Conservation (phyloP, 2,888 invertebrate species). For the Onthophagus sagittarius region DNA sequence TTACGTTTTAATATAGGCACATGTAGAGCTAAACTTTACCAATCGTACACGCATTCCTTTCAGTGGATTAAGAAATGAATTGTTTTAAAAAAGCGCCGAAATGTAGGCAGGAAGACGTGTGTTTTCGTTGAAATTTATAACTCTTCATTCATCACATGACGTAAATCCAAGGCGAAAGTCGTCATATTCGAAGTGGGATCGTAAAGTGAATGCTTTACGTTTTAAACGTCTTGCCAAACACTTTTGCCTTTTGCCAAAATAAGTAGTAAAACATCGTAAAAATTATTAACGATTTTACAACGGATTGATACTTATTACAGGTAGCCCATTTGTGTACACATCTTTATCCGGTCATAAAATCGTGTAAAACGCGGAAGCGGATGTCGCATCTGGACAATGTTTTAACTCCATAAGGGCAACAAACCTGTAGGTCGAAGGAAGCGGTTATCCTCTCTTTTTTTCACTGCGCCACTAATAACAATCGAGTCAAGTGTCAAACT, state of each 20-base stretch:
- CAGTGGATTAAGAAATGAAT: neutral
- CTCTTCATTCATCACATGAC: neutral
- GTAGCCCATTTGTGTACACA: neutral
- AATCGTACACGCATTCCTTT: neutral
- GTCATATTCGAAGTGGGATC: neutral
- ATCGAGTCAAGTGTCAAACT: conserved; percentile 19
- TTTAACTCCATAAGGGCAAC: conserved; percentile 23
- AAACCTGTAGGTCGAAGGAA: conserved; percentile 25
- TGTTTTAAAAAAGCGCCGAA: neutral
- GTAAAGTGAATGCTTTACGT: neutral
- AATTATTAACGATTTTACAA: neutral
- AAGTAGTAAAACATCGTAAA: neutral
- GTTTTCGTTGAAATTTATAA: neutral
- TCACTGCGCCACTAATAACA: neutral
- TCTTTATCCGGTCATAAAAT: neutral
- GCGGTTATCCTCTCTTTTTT: conserved; percentile 17
- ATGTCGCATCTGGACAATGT: conserved; percentile 24
- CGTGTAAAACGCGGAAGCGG: conserved; percentile 20
- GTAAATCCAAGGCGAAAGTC: neutral
- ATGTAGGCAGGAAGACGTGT: neutral
- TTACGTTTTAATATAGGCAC: neutral
- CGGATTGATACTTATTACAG: neutral
- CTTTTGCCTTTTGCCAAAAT: neutral
- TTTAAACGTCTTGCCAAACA: neutral
- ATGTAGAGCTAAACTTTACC: neutral